phyloP scores from a whole-genome alignment of 2,888 invertebrate species.

The Malachius bipustulatus region DNA sequence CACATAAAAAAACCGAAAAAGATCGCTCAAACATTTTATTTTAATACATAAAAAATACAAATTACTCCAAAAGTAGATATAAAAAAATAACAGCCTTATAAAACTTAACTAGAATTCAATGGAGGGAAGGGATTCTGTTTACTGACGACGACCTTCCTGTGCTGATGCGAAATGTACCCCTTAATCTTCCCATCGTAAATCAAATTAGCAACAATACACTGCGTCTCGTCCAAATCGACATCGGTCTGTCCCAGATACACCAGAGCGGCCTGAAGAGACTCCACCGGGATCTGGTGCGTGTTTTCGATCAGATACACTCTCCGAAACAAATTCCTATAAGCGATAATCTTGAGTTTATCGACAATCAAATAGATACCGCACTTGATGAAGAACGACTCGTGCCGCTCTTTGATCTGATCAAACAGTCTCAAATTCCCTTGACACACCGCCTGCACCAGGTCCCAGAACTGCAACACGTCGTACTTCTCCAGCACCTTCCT shows the following conservation, averaged over 20 bases:
- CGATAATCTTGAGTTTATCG: constrained; percentile 89
- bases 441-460: constrained; percentile 77
- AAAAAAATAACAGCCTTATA: no score
- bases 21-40: no score
- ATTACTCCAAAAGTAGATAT: no score
- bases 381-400: constrained; percentile 87
- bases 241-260: constrained; percentile 71
- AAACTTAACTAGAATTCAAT: no score
- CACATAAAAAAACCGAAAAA: no score
- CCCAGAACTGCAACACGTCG: constrained; percentile 81
- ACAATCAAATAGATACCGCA: constrained; percentile 96
- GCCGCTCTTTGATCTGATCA: constrained; percentile 69
- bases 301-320: constrained; percentile 71
- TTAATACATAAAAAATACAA: no score
- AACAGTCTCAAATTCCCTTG: constrained; percentile 79
- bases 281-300: constrained; percentile 81
- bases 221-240: constrained; percentile 87
- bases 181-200: constrained; percentile 96
- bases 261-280: constrained; percentile 70
- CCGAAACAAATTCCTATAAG: constrained; percentile 91
- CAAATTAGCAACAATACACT: constrained; percentile 92
- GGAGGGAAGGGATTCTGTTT: constrained; percentile 94
- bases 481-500: constrained; percentile 71
- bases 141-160: constrained; percentile 93
- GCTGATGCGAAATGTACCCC: constrained; percentile 95